Evolutionary conservation across 2,113 vertebrate species (phyloP).

Genomic region (Crotophaga sulcirostris): DNA sequence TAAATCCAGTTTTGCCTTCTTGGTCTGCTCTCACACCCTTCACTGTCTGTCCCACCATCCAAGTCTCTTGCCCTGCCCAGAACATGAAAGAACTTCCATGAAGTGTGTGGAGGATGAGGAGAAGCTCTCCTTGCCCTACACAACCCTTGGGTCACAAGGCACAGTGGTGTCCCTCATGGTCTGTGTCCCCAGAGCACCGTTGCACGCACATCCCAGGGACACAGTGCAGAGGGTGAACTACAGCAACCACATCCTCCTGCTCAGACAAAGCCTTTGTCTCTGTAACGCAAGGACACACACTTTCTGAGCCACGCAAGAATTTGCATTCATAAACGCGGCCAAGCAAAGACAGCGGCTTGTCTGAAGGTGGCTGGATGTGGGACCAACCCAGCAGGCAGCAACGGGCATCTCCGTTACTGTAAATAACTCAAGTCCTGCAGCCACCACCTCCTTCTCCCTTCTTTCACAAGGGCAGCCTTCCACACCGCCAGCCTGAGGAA

Average conservation of each 20-base stretch:
- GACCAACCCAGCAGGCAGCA: background rate
- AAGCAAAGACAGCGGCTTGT: background rate
- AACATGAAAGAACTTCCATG: background rate
- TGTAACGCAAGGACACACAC: rapidly evolving
- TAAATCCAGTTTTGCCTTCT: background rate
- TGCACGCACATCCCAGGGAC: rapidly evolving
- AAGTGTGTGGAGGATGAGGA: background rate
- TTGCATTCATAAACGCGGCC: background rate
- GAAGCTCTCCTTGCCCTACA: background rate
- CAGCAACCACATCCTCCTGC: background rate
- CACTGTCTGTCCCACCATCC: background rate
- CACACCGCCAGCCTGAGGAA: background rate
- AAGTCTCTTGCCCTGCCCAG: rapidly evolving
- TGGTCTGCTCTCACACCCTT: background rate
- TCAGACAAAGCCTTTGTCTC: background rate
- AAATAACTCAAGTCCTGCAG: background rate
- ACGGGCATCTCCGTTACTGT: background rate
- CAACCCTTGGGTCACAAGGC: rapidly evolving
- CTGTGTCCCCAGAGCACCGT: rapidly evolving
- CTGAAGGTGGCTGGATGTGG: background rate
- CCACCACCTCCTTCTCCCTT: background rate
- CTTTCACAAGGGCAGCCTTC: background rate
- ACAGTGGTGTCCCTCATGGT: rapidly evolving
- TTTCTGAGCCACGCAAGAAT: background rate
- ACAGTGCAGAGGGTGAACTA: rapidly evolving